phyloP scores from a whole-genome alignment of 2,113 vertebrate genomes.

The Poeciliopsis prolifica region DNA sequence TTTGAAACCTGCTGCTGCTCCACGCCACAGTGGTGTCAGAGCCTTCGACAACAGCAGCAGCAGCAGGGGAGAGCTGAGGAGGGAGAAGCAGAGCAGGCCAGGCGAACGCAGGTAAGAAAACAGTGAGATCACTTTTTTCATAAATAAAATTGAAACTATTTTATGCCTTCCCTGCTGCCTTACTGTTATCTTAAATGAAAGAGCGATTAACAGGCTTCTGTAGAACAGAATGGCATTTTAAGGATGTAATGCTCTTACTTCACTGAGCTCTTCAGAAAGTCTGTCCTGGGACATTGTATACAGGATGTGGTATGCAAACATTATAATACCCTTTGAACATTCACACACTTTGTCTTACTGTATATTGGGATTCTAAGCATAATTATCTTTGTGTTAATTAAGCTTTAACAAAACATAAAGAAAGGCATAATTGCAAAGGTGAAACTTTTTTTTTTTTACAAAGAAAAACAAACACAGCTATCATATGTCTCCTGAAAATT shows the following conservation, averaged over 20 bases:
- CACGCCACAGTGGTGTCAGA: slow-evolving; percentile 71
- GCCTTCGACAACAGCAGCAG: slow-evolving; percentile 50
- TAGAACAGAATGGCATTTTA: too few species aligned
- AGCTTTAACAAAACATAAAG: too few species aligned
- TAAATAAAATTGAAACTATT: background rate
- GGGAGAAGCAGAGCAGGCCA: slow-evolving; percentile 38
- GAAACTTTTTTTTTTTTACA: background rate
- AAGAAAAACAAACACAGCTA: background rate
- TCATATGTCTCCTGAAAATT: background rate
- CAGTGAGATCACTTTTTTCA: slow-evolving; percentile 67
- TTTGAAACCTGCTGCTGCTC: slow-evolving; percentile 82
- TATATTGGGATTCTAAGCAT: background rate
- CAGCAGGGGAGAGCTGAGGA: slow-evolving; percentile 27
- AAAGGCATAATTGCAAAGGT: background rate
- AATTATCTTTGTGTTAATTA: background rate
- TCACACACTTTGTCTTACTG: too few species aligned
- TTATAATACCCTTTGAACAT: too few species aligned
- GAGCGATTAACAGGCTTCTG: background rate
- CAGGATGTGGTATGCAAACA: too few species aligned
- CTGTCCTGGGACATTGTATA: too few species aligned
- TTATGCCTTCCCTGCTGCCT: background rate
- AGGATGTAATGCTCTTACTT: too few species aligned
- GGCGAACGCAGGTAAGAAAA: slow-evolving; percentile 83
- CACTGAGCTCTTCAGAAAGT: too few species aligned
- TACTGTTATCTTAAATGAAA: background rate